Base-by-base conservation (phyloP, 1,140 invertebrate species). In the Neomicropteryx cornuta region DNA sequence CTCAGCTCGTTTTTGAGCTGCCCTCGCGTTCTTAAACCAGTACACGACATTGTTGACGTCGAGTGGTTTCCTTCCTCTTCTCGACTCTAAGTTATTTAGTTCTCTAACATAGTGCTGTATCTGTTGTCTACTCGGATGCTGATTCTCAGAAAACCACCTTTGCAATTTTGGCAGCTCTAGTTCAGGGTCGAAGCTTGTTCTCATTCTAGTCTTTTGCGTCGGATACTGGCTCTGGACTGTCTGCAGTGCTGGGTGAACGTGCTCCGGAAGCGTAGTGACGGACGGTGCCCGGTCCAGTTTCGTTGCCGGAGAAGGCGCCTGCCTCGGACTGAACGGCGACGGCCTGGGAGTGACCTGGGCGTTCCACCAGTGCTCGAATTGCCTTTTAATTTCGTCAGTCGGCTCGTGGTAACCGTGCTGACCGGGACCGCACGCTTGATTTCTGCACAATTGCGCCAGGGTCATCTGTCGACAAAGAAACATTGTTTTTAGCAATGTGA, bases 11-110 rank as follows among this genome's bases (percentile, higher is more conserved):
- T 96, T 93, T 58, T 92, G 87, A 2, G 94, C 93, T 6, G 94
- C 94, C 36, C 94, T 72, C 0, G 94, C 92, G 58, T 98, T 97
- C 63, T 97, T 98, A 59, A 98, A 97, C 94, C 94, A 97, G 60
- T 97, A 97, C 16, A 97, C 92, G 8, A 98, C 91, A 58, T 98
- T 98, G 53, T 95, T 95, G 1, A 96, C 81, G 62, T 98, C 93
- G 17, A 97, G 68, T 0, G 90, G 91, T 53, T 96, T 95, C 27
- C 89, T 70, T 5, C 92, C 92, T 42, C 87, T 73, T 11, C 94
- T 72, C 22, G 91, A 95, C 49, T 96, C 90, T 31, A 96, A 60
- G 24, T 80, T 79, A 57, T 97, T 97, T 35, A 97, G 66, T 55
- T 97, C 91, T 33, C 86, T 78, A 11, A 97, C 89, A 60, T 94